Evolutionary conservation across 2,797 vertebrate genomes (phyloP).

Genomic region (Carapus acus): DNA sequence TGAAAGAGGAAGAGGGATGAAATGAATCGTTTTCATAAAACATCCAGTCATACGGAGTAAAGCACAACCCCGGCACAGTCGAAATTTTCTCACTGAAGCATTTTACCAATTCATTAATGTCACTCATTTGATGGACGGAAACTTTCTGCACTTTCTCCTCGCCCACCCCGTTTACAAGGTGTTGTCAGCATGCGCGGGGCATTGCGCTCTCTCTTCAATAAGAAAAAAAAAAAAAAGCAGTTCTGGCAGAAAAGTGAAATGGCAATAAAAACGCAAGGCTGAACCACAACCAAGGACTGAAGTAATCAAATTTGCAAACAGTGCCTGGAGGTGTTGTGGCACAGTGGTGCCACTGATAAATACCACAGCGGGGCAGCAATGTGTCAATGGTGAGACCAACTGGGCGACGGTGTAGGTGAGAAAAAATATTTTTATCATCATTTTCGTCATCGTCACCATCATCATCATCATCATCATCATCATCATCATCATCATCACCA

Average conservation of each 20-base stretch:
- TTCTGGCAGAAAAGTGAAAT: constrained; percentile 47
- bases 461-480: too few relatives aligned
- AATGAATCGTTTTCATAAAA: too few relatives aligned
- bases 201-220: constrained; percentile 55
- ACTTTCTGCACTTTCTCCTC: constrained; percentile 32
- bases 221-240: constrained; percentile 51
- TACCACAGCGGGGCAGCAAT: constrained; percentile 31
- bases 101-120: too few relatives aligned
- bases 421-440: too few relatives aligned
- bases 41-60: too few relatives aligned
- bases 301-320: constrained; percentile 41
- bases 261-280: constrained; percentile 63
- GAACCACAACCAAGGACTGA: constrained; percentile 11
- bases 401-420: too few relatives aligned
- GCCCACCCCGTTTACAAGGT: constrained; percentile 58
- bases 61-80: too few relatives aligned
- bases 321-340: constrained; percentile 8
- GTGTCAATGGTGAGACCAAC: too few relatives aligned
- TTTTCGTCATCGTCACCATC: too few relatives aligned
- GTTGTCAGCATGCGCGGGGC: constrained; percentile 61
- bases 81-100: too few relatives aligned
- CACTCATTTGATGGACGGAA: too few relatives aligned
- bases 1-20: constrained; percentile 15
- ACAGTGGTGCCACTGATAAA: constrained; percentile 35
- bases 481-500: too few relatives aligned